Conservation (phyloP, 2,113 vertebrate genomes). For the Ictalurus punctatus region DNA sequence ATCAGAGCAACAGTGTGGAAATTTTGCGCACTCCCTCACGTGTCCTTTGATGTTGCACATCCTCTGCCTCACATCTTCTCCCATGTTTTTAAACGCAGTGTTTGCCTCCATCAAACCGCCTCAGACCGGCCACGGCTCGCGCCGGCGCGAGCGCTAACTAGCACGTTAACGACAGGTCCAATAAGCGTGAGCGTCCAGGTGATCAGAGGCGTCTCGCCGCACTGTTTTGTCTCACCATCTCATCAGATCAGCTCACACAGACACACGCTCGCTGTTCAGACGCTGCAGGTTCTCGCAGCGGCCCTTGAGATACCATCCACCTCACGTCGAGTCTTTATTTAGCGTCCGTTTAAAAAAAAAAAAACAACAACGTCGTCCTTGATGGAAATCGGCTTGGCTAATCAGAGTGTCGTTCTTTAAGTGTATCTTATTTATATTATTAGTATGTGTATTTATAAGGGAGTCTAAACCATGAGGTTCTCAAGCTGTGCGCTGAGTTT, state of each 20-base stretch:
- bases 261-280: conserved; percentile 4
- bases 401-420: not conserved
- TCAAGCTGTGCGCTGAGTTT: not conserved
- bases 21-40: conserved; percentile 61
- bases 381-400: not conserved
- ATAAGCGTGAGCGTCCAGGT: conserved; percentile 59
- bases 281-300: not conserved
- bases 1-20: conserved; percentile 59
- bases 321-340: not conserved
- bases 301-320: not conserved
- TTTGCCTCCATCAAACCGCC: conserved; percentile 67
- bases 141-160: conserved; percentile 63
- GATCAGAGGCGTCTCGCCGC: conserved; percentile 60
- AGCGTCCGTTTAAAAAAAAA: no score
- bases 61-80: conserved; percentile 32
- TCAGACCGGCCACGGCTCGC: conserved; percentile 58
- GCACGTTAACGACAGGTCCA: conserved; percentile 68
- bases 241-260: conserved; percentile 17
- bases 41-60: conserved; percentile 60
- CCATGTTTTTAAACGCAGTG: conserved; percentile 45
- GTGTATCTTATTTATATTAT: not conserved
- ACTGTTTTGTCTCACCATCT: conserved; percentile 44
- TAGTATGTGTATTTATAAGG: not conserved
- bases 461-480: not conserved
- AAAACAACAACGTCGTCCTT: no score